These are phyloP conservation scores for Drosophila repletoides DNA, from an alignment of 1,140 invertebrate genomes.

Conservation along the genomic window DNA sequence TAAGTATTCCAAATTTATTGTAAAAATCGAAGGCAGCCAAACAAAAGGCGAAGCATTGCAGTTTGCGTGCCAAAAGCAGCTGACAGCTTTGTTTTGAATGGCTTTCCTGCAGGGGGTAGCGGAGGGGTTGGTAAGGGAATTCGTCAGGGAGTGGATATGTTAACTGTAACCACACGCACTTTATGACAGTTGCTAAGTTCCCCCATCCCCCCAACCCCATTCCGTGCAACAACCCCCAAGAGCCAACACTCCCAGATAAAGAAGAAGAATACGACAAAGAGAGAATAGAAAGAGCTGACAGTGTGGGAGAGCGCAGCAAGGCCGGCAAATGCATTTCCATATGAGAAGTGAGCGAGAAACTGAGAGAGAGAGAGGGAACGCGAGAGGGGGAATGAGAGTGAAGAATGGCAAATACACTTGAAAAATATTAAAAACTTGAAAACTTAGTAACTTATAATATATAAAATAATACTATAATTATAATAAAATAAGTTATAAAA, in stretches of 20 bases:
- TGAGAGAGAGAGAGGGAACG: background rate
- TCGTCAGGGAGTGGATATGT: background rate
- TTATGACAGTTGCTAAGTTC: conserved; percentile 39
- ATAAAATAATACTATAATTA: background rate
- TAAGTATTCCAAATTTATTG: conserved; percentile 17
- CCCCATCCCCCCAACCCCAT: conserved; percentile 5
- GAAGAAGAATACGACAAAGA: background rate
- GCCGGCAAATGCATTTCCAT: conserved; percentile 27
- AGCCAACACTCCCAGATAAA: background rate
- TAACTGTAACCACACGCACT: conserved; percentile 40
- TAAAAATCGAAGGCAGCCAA: conserved; percentile 78
- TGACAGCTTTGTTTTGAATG: conserved; percentile 38
- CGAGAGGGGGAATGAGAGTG: background rate
- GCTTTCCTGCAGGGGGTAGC: conserved; percentile 1
- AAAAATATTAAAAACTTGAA: background rate
- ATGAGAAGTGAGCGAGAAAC: background rate
- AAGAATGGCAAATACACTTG: conserved; percentile 28
- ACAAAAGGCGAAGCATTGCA: conserved; percentile 53
- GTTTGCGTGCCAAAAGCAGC: conserved; percentile 53
- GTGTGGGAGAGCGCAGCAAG: conserved; percentile 7
- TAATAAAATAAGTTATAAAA: background rate
- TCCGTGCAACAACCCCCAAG: background rate
- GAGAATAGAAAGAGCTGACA: background rate
- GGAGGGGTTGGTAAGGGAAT: background rate
- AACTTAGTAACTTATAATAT: no score